Evolutionary conservation across 2,113 vertebrate genomes (phyloP), one percentile per base, ranked within the genome.

Genomic region (Vulpes vulpes): DNA sequence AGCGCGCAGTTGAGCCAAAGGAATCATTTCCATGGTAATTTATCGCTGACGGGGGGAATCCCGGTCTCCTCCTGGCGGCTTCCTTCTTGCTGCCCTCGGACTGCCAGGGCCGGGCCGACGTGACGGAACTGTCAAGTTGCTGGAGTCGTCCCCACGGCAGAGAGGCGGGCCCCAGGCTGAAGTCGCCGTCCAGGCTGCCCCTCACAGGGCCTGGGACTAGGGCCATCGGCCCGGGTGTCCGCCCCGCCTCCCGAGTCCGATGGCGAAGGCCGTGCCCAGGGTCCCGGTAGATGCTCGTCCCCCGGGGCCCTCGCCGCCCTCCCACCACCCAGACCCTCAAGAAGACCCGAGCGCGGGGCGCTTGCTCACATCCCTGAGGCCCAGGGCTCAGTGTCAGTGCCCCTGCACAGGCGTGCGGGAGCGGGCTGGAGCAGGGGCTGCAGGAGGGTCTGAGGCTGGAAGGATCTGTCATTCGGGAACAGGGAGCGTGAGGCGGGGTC

Each of bases 51-150:
- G 22, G 78, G 57, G 93, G 86, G 25, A 55, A 86, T 74, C 89
- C 67, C n/a, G 43, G 86, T 14, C 1, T 60, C 27, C 1, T 12
- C 8, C 0, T 0, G 11, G 55, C 0, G 43, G 11, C 4, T 0
- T 51, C 76, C 88, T 35, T 55, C 76, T 0, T 1, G 35, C 11
- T 22, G 15, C 17, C 38, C 0, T 9, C 1, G 23, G 23, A 2
- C 14, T 4, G 8, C 8, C 20, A 2, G n/a, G n/a, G 17, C 62
- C 2, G 19, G 5, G 8, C 5, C 4, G 3, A 15, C 1, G 43
- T n/a, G 80, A 30, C 4, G 4, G 17, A 15, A 17, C 27, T 9
- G 0, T 1, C 15, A 27, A 9, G 15, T 35, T 17, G 0, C 3
- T 10, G 4, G 1, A 14, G 32, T 4, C 20, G 27, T 12, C 55